Conservation (phyloP, 2,113 vertebrate species). For the Pygoscelis antarcticus region DNA sequence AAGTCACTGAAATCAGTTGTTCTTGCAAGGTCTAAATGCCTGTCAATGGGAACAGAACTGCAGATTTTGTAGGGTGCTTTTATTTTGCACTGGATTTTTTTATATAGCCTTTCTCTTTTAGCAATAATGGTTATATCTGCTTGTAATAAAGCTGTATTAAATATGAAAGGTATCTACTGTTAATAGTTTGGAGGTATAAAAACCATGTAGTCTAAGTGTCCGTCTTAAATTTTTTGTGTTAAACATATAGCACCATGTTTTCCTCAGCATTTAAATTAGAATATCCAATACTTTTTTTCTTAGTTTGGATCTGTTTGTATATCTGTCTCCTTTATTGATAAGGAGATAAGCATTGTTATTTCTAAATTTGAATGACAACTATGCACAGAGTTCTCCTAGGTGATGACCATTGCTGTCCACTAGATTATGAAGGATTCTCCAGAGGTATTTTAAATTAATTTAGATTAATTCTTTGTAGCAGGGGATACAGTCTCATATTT, state of each 20-base stretch:
- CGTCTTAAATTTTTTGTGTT: background rate
- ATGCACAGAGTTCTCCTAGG: background rate
- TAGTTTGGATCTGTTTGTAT: background rate
- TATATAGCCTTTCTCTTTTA: conserved; percentile 42
- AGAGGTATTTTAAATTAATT: background rate
- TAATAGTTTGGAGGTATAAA: conserved; percentile 22
- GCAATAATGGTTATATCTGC: conserved; percentile 20
- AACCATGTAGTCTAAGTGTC: background rate
- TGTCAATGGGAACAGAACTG: background rate
- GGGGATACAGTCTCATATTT: background rate
- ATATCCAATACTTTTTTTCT: background rate
- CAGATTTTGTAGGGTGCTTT: conserved; percentile 55
- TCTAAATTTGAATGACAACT: background rate
- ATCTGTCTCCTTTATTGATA: background rate
- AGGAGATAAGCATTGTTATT: background rate
- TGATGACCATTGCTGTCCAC: background rate
- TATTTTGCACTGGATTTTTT: conserved; percentile 74
- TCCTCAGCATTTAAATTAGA: background rate
- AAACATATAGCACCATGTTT: background rate
- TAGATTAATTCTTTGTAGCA: background rate
- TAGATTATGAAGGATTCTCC: background rate
- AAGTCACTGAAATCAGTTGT: background rate
- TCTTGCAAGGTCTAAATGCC: background rate
- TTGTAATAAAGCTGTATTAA: conserved; percentile 67
- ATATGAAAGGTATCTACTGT: background rate